Percentiles rank a stretch among this genome's conserved stretches.
phyloP scores from a whole-genome alignment of 2,113 vertebrate genomes.

The Telmatochromis sp. region DNA sequence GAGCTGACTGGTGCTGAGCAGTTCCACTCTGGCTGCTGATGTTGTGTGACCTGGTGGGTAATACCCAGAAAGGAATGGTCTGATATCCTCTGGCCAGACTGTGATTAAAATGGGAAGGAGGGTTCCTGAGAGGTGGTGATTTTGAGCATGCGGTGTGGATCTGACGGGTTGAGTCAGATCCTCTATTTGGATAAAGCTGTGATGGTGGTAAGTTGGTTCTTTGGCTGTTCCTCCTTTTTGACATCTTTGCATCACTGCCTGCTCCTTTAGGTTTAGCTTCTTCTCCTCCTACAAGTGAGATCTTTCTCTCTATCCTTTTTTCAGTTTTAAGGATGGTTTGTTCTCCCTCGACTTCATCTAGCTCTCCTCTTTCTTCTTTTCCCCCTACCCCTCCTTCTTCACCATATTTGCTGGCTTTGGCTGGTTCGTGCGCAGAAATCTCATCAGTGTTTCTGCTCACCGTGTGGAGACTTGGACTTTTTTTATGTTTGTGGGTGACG shows the following conservation, averaged over 20 bases:
- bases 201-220: neutral
- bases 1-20: constrained; percentile 55
- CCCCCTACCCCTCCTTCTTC: neutral
- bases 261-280: neutral
- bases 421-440: constrained; percentile 79
- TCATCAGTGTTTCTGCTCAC: constrained; percentile 84
- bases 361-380: neutral
- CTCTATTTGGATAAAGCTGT: constrained; percentile 6
- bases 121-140: neutral
- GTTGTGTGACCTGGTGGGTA: neutral
- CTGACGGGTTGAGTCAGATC: constrained; percentile 13
- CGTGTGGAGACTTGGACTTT: constrained; percentile 72
- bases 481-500: constrained; percentile 86
- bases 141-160: neutral
- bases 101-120: neutral
- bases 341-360: neutral
- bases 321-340: neutral
- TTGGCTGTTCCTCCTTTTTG: neutral
- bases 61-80: constrained; percentile 32
- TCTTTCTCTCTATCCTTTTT: neutral
- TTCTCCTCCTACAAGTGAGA: neutral
- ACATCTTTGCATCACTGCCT: neutral
- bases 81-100: neutral
- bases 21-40: constrained; percentile 33
- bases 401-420: constrained; percentile 59